Evolutionary conservation across 2,113 vertebrate species (phyloP).

Genomic region (Paraplagusia blochii): DNA sequence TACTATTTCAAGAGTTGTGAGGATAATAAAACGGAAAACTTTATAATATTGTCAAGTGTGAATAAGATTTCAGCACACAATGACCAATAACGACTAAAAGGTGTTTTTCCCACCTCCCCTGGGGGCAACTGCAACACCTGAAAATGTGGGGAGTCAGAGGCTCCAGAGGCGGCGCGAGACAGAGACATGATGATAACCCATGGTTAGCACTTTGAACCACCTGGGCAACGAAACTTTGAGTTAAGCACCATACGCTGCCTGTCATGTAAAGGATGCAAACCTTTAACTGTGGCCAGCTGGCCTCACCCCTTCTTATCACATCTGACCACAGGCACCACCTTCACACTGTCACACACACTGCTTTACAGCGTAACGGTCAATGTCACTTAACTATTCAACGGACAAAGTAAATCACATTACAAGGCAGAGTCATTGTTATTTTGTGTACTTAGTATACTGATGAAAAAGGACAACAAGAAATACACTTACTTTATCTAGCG

Average conservation of each 20-base stretch:
- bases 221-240: slow-evolving; percentile 8
- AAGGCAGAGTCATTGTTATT: not conserved
- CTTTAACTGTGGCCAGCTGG: slow-evolving; percentile 67
- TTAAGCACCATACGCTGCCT: no score
- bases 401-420: not conserved
- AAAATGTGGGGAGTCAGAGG: slow-evolving; percentile 43
- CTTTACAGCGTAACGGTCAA: no score
- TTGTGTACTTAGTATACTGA: not conserved
- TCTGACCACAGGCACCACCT: slow-evolving; percentile 52
- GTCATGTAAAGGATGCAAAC: slow-evolving; percentile 51
- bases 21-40: not conserved
- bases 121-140: slow-evolving; percentile 28
- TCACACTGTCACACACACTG: slow-evolving; percentile 38
- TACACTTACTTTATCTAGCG: slow-evolving; percentile 87
- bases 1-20: not conserved
- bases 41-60: no score
- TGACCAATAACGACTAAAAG: not conserved
- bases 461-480: not conserved
- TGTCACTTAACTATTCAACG: not conserved
- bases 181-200: slow-evolving; percentile 60
- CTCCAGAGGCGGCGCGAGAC: slow-evolving; percentile 38
- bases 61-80: no score
- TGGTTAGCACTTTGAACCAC: slow-evolving; percentile 28
- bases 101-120: not conserved
- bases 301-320: slow-evolving; percentile 41